These are phyloP conservation scores for Scolopax bukidnonensis DNA, from an alignment of 2,797 vertebrate species.

Conservation along the genomic window DNA sequence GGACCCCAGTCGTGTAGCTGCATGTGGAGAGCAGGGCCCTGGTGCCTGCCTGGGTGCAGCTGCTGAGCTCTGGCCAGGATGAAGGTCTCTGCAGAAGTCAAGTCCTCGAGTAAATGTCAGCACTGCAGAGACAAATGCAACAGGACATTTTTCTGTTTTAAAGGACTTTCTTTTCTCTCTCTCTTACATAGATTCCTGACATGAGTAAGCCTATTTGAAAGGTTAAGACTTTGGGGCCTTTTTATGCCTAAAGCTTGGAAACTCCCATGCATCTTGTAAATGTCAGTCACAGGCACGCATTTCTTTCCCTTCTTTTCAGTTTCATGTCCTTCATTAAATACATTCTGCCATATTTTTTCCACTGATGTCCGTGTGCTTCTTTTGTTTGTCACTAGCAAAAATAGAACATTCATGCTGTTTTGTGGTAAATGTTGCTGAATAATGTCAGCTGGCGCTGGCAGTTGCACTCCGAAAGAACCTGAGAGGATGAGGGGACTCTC, in stretches of 20 bases:
- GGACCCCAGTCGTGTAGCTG: rapidly evolving
- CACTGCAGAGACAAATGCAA: rapidly evolving
- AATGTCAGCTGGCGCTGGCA: neutral
- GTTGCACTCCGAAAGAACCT: neutral
- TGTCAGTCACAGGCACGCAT: neutral
- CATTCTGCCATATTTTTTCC: conserved; percentile 28
- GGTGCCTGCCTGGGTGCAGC: neutral
- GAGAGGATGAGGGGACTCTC: neutral
- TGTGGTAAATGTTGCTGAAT: neutral
- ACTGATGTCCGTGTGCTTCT: conserved; percentile 22
- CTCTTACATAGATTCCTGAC: neutral
- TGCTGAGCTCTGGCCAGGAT: neutral
- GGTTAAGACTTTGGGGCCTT: conserved; percentile 1
- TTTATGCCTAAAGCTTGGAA: conserved; percentile 52
- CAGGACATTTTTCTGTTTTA: neutral
- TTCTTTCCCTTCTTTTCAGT: conserved; percentile 42
- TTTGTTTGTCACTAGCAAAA: conserved; percentile 57
- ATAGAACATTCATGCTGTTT: conserved; percentile 40
- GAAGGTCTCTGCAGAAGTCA: neutral
- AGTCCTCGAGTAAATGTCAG: neutral
- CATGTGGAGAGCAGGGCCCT: neutral
- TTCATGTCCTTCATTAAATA: neutral
- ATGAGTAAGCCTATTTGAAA: conserved; percentile 8
- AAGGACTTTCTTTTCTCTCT: neutral
- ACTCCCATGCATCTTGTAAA: neutral